phyloP scores from a whole-genome alignment of 2,113 vertebrate genomes.

The Rattus rattus region DNA sequence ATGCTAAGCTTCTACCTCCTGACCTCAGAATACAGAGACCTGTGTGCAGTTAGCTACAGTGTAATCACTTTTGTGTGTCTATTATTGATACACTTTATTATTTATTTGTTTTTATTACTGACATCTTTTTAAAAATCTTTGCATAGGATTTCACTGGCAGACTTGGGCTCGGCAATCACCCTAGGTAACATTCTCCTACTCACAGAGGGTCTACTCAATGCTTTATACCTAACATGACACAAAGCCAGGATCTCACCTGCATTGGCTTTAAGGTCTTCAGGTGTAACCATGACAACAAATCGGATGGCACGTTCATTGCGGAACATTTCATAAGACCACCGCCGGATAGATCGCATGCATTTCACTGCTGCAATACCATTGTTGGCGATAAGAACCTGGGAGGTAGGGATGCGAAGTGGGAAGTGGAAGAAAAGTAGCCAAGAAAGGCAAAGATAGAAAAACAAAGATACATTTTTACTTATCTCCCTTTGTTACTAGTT shows the following conservation, averaged over 20 bases:
- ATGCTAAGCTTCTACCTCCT: not conserved
- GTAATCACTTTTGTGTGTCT: not conserved
- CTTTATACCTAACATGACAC: not conserved
- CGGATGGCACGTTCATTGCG: slow-evolving; percentile 97
- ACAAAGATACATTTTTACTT: not conserved
- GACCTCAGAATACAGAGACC: not conserved
- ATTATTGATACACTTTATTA: not conserved
- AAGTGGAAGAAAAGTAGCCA: slow-evolving; percentile 1
- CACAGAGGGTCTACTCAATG: accelerated
- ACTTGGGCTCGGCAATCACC: not conserved
- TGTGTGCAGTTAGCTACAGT: not conserved
- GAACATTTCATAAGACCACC: slow-evolving; percentile 99
- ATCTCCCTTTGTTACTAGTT: not conserved
- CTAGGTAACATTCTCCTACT: not conserved
- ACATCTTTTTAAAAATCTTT: slow-evolving; percentile 53
- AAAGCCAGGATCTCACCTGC: slow-evolving; percentile 89
- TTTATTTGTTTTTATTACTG: not conserved
- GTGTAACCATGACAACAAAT: slow-evolving; percentile 99
- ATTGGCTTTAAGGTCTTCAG: slow-evolving; percentile 98
- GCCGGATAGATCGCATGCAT: slow-evolving; percentile 99
- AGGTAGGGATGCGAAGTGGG: no score
- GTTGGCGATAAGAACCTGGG: slow-evolving; percentile 98
- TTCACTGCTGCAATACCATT: slow-evolving; percentile 99
- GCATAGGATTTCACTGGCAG: slow-evolving; percentile 35
- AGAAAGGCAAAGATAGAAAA: not conserved